These are phyloP conservation scores for Heteromyza rotundicornis DNA, from an alignment of 2,888 invertebrate species.

Conservation along the genomic window DNA sequence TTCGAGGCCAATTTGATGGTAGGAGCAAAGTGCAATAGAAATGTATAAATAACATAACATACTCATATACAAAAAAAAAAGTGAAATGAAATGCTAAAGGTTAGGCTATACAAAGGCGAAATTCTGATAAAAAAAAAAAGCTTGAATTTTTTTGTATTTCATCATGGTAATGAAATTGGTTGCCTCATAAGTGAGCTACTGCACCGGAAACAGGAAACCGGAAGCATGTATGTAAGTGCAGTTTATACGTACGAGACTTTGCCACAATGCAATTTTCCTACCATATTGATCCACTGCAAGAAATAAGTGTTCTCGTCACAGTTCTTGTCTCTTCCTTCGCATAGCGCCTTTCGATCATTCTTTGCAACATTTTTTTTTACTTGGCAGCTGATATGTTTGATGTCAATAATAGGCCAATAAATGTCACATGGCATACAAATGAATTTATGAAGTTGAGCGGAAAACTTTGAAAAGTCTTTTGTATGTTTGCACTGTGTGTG, in stretches of 20 bases:
- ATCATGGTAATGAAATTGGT: too few relatives aligned
- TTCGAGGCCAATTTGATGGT: slow-evolving; percentile 11
- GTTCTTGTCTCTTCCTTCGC: not conserved
- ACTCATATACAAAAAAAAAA: too few relatives aligned
- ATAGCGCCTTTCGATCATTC: not conserved
- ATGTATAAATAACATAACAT: too few relatives aligned
- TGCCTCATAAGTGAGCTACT: too few relatives aligned
- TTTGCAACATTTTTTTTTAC: not conserved
- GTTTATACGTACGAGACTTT: too few relatives aligned
- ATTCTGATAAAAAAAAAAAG: too few relatives aligned
- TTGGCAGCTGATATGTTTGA: not conserved
- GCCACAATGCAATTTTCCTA: not conserved
- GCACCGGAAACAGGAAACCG: too few relatives aligned
- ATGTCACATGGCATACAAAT: slow-evolving; percentile 32
- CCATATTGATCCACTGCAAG: not conserved
- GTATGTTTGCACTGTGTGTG: not conserved
- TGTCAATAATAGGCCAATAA: slow-evolving; percentile 23
- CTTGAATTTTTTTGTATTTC: too few relatives aligned
- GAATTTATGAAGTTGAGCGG: slow-evolving; percentile 35
- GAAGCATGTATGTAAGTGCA: too few relatives aligned
- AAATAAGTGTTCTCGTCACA: not conserved
- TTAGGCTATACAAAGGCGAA: too few relatives aligned
- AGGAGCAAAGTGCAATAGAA: too few relatives aligned
- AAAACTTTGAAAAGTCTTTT: slow-evolving; percentile 28
- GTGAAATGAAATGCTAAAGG: too few relatives aligned